phyloP scores from a whole-genome alignment of 2,113 vertebrate species.

The Pituophis catenifer region DNA sequence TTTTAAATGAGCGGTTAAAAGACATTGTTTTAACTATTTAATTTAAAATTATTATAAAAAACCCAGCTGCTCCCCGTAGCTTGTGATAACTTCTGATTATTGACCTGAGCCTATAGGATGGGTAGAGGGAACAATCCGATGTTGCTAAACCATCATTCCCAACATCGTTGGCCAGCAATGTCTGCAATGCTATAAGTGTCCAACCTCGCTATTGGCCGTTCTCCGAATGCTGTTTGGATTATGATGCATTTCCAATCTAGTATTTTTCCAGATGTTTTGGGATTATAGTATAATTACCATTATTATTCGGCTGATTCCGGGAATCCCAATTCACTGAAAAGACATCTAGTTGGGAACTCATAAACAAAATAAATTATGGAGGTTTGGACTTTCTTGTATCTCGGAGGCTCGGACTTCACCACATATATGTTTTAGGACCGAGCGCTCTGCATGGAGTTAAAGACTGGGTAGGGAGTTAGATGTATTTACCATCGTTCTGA shows the following conservation, averaged over 20 bases:
- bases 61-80: neutral
- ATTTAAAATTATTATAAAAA: neutral
- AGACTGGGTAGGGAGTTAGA: neutral
- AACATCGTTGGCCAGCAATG: neutral
- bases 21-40: neutral
- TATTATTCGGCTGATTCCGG: neutral
- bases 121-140: neutral
- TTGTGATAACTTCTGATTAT: neutral
- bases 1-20: neutral
- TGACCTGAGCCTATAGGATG: neutral
- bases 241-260: neutral
- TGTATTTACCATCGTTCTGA: neutral
- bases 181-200: neutral
- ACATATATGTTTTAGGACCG: neutral
- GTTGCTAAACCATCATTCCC: neutral
- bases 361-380: neutral
- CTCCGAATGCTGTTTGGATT: neutral
- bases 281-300: neutral
- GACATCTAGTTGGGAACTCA: neutral
- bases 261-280: neutral
- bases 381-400: neutral
- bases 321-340: neutral
- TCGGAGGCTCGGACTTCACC: neutral
- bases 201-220: neutral
- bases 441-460: neutral